phyloP scores from a whole-genome alignment of 2,113 vertebrate species.

The Ctenodactylus gundi region DNA sequence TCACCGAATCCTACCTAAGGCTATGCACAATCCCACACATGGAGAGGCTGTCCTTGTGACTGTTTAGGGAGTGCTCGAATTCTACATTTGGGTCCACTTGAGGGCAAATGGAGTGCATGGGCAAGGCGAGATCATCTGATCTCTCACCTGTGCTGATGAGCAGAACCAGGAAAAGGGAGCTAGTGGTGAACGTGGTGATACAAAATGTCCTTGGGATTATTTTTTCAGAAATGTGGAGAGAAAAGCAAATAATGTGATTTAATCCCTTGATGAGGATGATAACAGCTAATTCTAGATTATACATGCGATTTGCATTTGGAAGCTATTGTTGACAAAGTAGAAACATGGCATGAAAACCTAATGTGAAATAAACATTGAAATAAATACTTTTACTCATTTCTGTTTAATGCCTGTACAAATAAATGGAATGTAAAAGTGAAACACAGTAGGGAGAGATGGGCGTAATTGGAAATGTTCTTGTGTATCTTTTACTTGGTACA shows the following conservation, averaged over 20 bases:
- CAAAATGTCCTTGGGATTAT: not conserved
- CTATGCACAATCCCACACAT: not conserved
- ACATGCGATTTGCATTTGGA: conserved; percentile 19
- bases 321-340: conserved; percentile 1
- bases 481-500: not conserved
- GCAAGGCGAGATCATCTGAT: conserved; percentile 24
- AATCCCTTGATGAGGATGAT: not conserved
- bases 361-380: conserved; percentile 24
- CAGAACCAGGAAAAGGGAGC: not conserved
- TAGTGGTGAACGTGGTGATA: conserved; percentile 23
- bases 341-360: not conserved
- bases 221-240: conserved; percentile 31
- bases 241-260: not conserved
- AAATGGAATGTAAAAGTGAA: not conserved
- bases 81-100: conserved; percentile 33
- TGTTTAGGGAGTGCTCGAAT: not conserved
- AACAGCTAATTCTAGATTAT: conserved; percentile 36
- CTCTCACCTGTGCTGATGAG: conserved; percentile 50
- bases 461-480: not conserved
- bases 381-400: not conserved
- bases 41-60: not conserved
- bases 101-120: not conserved
- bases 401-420: not conserved
- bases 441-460: not conserved
- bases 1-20: not conserved